These are phyloP conservation scores for Calliopum simillimum DNA, from an alignment of 2,888 invertebrate genomes.

Conservation along the genomic window DNA sequence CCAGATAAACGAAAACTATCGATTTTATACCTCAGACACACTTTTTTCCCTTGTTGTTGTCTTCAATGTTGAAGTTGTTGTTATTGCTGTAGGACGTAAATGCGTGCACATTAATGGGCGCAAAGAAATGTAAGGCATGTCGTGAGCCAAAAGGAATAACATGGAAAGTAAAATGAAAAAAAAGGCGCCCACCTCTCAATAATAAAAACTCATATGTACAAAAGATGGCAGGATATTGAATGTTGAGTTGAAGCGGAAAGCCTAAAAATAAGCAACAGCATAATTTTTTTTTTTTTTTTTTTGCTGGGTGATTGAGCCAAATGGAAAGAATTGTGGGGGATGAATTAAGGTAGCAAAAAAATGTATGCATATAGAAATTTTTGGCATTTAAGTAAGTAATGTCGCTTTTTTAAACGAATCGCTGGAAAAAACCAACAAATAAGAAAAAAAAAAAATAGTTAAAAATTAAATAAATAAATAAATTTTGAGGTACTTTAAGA, in stretches of 20 bases:
- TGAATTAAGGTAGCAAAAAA: too few species aligned
- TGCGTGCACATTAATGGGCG: constrained; percentile 6
- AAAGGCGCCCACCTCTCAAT: neutral
- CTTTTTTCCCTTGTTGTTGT: neutral
- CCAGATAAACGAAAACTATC: constrained; percentile 7
- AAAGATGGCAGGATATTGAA: constrained; percentile 3
- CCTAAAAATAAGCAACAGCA: constrained; percentile 10
- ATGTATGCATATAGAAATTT: too few species aligned
- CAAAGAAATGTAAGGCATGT: constrained; percentile 15
- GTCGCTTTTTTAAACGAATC: too few species aligned
- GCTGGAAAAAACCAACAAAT: too few species aligned
- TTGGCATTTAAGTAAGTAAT: too few species aligned
- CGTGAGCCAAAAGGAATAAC: neutral
- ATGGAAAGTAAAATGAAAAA: neutral
- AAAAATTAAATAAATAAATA: too few species aligned
- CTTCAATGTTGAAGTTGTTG: neutral
- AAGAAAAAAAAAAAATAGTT: too few species aligned
- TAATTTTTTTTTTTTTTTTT: too few species aligned
- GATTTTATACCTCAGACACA: neutral
- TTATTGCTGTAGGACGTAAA: neutral
- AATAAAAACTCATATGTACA: neutral
- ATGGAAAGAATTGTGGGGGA: neutral
- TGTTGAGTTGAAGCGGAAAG: constrained; percentile 4
- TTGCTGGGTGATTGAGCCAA: neutral
- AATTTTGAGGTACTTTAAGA: too few species aligned